A percentile compares a stretch with the other conserved stretches of the same genome.
These are phyloP conservation scores for Diceros bicornis DNA, from an alignment of 2,797 vertebrate genomes.

Conservation along the genomic window DNA sequence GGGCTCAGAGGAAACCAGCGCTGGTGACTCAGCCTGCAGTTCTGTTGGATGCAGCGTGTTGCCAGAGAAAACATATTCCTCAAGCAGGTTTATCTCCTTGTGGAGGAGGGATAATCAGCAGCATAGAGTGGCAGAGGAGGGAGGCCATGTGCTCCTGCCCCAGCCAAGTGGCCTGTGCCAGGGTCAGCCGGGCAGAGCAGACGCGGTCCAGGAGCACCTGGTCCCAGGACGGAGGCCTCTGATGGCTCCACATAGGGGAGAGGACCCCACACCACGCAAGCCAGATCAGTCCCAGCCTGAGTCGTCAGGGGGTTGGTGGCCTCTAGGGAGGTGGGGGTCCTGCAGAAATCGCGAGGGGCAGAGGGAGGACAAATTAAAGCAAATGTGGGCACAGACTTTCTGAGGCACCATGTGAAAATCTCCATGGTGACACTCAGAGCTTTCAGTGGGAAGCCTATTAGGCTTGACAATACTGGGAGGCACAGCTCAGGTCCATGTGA, in stretches of 20 bases:
- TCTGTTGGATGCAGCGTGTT: conserved; percentile 71
- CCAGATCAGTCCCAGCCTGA: conserved; percentile 77
- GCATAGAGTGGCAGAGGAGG: conserved; percentile 84
- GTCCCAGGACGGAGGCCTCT: conserved; percentile 74
- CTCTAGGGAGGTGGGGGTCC: neutral
- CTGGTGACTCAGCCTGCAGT: conserved; percentile 80
- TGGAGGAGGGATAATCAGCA: conserved; percentile 86
- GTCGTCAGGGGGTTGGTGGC: conserved; percentile 72
- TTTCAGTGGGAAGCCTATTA: neutral
- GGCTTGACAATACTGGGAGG: neutral
- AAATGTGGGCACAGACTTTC: neutral
- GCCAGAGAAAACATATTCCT: conserved; percentile 82
- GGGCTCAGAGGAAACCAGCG: conserved; percentile 64
- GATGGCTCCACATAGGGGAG: conserved; percentile 75
- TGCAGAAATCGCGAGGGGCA: neutral
- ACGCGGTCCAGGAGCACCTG: conserved; percentile 79
- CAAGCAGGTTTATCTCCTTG: conserved; percentile 86
- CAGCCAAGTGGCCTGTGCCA: conserved; percentile 74
- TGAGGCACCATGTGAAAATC: neutral
- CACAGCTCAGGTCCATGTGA: accelerated
- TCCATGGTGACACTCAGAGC: conserved; percentile 24
- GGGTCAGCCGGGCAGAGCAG: conserved; percentile 75
- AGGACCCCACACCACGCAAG: conserved; percentile 38
- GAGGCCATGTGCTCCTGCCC: conserved; percentile 80
- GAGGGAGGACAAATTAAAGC: neutral